Conservation (phyloP, 2,888 invertebrate species). For the Nephrotoma appendiculata region DNA sequence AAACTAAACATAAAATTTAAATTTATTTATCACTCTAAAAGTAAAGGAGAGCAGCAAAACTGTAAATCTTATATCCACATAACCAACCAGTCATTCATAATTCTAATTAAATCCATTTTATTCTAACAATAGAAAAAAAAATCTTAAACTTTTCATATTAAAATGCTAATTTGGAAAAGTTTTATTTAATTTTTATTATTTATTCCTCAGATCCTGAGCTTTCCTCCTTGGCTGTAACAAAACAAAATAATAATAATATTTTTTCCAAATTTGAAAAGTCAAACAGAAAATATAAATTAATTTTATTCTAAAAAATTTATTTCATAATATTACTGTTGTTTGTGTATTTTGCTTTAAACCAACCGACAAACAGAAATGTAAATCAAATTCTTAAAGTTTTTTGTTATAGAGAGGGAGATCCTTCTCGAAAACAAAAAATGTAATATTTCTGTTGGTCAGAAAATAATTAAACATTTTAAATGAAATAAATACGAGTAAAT, state of each 20-base stretch:
- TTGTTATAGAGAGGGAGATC: not conserved
- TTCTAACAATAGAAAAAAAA: not conserved
- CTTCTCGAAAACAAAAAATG: not conserved
- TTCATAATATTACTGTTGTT: not conserved
- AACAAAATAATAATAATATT: not conserved
- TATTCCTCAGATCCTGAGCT: not conserved
- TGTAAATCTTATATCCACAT: not conserved
- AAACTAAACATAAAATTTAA: not conserved
- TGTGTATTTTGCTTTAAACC: not conserved
- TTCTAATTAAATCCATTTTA: not conserved
- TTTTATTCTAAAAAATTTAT: not conserved
- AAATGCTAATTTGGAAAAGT: not conserved
- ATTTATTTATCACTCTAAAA: not conserved
- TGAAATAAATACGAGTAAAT: not conserved
- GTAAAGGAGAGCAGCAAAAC: not conserved
- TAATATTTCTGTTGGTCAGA: not conserved
- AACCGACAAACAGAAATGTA: not conserved
- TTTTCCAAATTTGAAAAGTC: not conserved
- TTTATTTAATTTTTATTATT: not conserved
- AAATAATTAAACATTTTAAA: not conserved
- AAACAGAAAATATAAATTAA: not conserved
- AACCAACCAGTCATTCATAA: not conserved
- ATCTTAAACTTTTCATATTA: not conserved
- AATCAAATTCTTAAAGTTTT: not conserved
- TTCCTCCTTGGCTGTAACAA: not conserved